Conservation (phyloP, 2,888 invertebrate genomes). For the Mystacides longicornis region DNA sequence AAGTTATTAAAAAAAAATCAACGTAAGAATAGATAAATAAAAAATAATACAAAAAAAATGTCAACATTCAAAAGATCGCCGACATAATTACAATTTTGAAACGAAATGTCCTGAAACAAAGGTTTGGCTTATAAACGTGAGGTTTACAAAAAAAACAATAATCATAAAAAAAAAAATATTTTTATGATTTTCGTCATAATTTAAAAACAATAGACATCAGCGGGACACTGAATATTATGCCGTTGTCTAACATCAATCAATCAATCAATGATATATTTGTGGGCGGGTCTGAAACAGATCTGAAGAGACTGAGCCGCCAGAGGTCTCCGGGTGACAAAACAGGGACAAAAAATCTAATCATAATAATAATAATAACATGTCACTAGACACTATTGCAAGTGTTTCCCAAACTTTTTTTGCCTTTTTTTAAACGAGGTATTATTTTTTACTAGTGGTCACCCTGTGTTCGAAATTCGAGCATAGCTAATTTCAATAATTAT, state of each 20-base stretch:
- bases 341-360: background rate
- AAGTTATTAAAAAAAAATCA: no score
- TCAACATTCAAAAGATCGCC: background rate
- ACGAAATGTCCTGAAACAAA: background rate
- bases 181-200: background rate
- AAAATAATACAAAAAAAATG: background rate
- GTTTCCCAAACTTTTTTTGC: background rate
- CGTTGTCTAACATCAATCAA: background rate
- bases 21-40: no score
- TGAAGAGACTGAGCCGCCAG: background rate
- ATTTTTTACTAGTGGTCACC: no score
- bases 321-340: background rate
- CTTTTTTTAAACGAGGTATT: no score
- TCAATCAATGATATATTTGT: background rate
- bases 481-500: no score
- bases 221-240: background rate
- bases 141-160: no score
- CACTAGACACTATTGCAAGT: background rate
- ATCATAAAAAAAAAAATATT: background rate
- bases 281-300: background rate
- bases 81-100: background rate
- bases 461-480: no score
- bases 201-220: background rate
- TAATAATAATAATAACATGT: background rate
- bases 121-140: no score